These are phyloP conservation scores for Drosophila malerkotliana DNA, from an alignment of 1,140 invertebrate species.

Conservation along the genomic window DNA sequence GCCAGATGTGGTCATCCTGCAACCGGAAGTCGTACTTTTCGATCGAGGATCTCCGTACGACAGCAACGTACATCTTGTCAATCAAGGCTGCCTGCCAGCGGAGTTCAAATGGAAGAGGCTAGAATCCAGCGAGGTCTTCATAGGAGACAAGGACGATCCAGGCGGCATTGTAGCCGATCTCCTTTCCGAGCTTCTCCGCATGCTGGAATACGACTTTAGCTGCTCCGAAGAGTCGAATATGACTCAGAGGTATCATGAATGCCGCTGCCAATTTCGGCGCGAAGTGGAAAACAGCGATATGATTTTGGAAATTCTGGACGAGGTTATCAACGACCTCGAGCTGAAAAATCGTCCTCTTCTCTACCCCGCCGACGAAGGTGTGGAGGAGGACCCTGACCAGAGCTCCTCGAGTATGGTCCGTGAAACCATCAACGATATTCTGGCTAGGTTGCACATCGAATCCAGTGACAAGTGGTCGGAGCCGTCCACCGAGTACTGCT, in stretches of 20 bases:
- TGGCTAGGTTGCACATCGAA: conserved; percentile 58
- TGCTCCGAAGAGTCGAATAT: conserved; percentile 59
- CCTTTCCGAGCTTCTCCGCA: conserved; percentile 63
- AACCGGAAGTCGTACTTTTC: conserved; percentile 64
- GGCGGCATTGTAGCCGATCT: conserved; percentile 47
- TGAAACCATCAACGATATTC: conserved; percentile 55
- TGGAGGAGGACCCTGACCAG: conserved; percentile 21
- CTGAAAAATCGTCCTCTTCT: conserved; percentile 47
- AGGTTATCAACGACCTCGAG: conserved; percentile 68
- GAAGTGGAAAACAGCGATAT: conserved; percentile 32
- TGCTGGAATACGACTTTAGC: conserved; percentile 63
- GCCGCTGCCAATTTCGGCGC: conserved; percentile 46
- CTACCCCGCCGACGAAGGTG: not conserved
- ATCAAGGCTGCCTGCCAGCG: conserved; percentile 53
- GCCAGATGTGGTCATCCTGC: conserved; percentile 57
- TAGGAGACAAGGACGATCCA: conserved; percentile 56
- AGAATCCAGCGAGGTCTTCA: conserved; percentile 32
- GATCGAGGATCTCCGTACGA: conserved; percentile 36
- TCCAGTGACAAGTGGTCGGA: conserved; percentile 61
- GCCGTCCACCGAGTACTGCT: conserved; percentile 63
- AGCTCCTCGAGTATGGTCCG: conserved; percentile 45
- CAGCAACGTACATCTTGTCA: conserved; percentile 37
- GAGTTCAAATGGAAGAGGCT: conserved; percentile 68
- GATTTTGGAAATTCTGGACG: conserved; percentile 61
- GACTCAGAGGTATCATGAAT: conserved; percentile 64